phyloP scores from a whole-genome alignment of 2,888 invertebrate species.

The Sympetrum striolatum region DNA sequence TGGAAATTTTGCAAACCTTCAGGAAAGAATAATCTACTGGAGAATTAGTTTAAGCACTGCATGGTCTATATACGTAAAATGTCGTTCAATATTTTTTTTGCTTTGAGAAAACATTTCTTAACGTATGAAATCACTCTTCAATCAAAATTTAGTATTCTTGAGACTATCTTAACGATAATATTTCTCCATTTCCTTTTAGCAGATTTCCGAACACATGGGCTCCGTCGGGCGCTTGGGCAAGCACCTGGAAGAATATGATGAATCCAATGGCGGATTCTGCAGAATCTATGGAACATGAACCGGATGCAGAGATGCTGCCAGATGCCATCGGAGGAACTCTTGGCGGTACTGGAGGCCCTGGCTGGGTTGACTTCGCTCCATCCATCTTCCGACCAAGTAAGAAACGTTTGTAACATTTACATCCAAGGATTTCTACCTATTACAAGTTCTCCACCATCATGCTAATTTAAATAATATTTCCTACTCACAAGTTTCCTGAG shows the following conservation, averaged over 20 bases:
- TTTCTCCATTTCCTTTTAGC: background rate
- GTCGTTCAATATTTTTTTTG: no score
- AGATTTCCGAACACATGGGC: background rate
- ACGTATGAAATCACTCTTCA: no score
- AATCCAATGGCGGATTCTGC: background rate
- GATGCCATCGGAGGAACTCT: constrained; percentile 11
- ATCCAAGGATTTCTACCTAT: background rate
- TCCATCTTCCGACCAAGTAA: constrained; percentile 11
- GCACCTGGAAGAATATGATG: constrained; percentile 1
- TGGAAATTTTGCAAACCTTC: no score
- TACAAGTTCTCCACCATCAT: background rate
- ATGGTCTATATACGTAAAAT: no score
- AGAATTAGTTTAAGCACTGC: no score
- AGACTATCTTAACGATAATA: background rate
- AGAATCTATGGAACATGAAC: background rate
- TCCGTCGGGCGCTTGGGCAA: background rate
- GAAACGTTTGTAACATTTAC: background rate
- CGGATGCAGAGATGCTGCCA: background rate
- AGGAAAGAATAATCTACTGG: no score
- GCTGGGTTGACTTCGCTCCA: constrained; percentile 20
- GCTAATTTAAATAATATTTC: no score
- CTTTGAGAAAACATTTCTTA: no score
- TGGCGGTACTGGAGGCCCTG: background rate
- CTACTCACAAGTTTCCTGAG: no score
- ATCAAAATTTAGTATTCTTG: no score